Evolutionary conservation across 1,140 invertebrate species (phyloP), one percentile per base, ranked within the genome.

Genomic region (Belonocnema kinseyi): DNA sequence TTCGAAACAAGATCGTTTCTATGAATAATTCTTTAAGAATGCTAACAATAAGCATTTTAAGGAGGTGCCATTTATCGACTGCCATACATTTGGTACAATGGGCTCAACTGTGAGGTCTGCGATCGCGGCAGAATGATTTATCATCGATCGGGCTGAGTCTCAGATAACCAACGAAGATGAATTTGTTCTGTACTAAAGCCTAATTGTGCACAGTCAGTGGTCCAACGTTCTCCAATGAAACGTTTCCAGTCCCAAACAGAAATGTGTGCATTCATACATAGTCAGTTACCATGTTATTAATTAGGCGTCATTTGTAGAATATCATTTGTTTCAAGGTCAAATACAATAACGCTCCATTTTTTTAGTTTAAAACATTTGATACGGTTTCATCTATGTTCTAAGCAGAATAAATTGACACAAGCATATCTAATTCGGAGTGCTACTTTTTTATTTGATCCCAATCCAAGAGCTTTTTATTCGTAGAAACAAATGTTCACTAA

Each of bases 201-300:
- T 88, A 88, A 88, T 88, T 88, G 87, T 88, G 87, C 87, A 75
- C 87, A 86, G 87, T 87, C 85, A 88, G 87, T 85, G 87, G 87
- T 88, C 87, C 76, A 73, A 73, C 50, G 72, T 70, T 16, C 26
- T 66, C 14, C 14, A 14, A 66, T 40, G 14, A 56, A 56, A 11
- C 10, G 40, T 11, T 1, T 56, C 54, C 21, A 17, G 54, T 56
- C 11, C 17, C 58, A 33, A 21, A 61, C 13, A 40, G 16, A 61
- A 46, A 10, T 46, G 40, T 46, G 40, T 46, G 10, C 40, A 46
- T 46, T 46, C 40, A 46, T 46, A 11, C 1, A 46, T 0, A 8
- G 7, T 10, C 7, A 11, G 40, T 46, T 46, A 46, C 7, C 40
- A 46, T 8, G 2, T 46, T 46, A 46, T 46, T 46, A 11, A 10